Conservation (phyloP, 2,797 vertebrate genomes). For the Gallinago nigripennis region DNA sequence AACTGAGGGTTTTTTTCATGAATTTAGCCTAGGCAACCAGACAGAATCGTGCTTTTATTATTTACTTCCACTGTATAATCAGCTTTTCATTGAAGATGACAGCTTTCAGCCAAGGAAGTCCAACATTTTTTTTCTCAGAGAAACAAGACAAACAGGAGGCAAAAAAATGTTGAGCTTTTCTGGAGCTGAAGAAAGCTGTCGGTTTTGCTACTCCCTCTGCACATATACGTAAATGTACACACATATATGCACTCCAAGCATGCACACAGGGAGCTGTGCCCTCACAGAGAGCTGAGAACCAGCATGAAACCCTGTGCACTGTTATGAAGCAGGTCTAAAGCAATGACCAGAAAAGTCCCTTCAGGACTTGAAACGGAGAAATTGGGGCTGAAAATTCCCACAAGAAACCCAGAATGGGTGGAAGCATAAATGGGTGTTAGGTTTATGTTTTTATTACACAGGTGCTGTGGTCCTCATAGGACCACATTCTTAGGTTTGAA, state of each 20-base stretch:
- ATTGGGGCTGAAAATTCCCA: neutral
- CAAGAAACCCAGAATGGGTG: neutral
- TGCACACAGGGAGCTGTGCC: neutral
- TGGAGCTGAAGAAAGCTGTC: neutral
- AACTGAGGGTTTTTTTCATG: neutral
- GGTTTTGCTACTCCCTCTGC: neutral
- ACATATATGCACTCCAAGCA: neutral
- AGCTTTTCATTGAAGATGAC: constrained; percentile 59
- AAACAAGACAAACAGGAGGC: neutral
- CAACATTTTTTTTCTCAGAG: neutral
- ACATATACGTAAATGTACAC: neutral
- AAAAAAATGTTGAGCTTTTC: neutral
- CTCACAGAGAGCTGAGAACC: neutral
- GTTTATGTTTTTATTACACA: neutral
- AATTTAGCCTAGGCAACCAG: constrained; percentile 47
- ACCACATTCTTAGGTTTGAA: neutral
- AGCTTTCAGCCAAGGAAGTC: constrained; percentile 47
- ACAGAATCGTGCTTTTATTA: constrained; percentile 43
- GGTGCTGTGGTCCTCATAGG: neutral
- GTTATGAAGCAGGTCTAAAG: neutral
- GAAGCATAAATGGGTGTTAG: neutral
- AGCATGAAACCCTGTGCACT: neutral
- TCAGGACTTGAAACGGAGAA: neutral
- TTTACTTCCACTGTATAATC: constrained; percentile 55
- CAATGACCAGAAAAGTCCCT: neutral